Evolutionary conservation across 92 coral and sea anemone genomes (phyloP), one percentile per base, ranked within the genome.

Genomic region (Pocillopora grandis): DNA sequence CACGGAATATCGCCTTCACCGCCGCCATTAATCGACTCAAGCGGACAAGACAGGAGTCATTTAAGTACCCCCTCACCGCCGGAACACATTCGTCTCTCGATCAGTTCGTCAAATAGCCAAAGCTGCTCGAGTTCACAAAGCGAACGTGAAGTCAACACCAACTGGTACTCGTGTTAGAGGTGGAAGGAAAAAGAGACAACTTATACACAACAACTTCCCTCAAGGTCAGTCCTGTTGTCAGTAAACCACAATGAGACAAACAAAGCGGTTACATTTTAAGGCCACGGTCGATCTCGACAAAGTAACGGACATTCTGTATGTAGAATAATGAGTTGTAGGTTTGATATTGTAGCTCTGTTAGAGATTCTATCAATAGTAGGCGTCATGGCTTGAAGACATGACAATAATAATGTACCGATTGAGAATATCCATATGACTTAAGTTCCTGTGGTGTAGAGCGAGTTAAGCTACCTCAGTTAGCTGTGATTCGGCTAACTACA

Each of bases 1-100:
- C 99, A 97, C 57, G 99, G 99, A 2, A 88, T 92, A 59, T 94
- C 98, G 10, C 98, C 98, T 31, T 94, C 98, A 49, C 97, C 97
- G 27, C 97, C 97, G 42, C 87, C 91, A 19, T 80, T 88, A 9
- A 86, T 74, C 69, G 93, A 94, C 68, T 76, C 92, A 12, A 86
- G 88, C 55, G 79, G 87, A 61, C 88, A 79, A 16, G 91, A 93
- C 9, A 89, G 82, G 21, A 84, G 85, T 3, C 90, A 77, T 17
- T 75, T 84, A 58, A 84, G 90, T 64, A 90, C 93, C 12, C 91
- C 98, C 15, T 94, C 98, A 48, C 95, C 98, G 10, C 42, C 93
- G 20, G 84, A 80, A 66, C 91, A 82, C 58, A 79, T 87, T 15
- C 90, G 86, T 58, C 88, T 85, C 19, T 84, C 90, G 23, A 80